Conservation (phyloP, 2,888 invertebrate genomes). For the Erannis defoliaria region DNA sequence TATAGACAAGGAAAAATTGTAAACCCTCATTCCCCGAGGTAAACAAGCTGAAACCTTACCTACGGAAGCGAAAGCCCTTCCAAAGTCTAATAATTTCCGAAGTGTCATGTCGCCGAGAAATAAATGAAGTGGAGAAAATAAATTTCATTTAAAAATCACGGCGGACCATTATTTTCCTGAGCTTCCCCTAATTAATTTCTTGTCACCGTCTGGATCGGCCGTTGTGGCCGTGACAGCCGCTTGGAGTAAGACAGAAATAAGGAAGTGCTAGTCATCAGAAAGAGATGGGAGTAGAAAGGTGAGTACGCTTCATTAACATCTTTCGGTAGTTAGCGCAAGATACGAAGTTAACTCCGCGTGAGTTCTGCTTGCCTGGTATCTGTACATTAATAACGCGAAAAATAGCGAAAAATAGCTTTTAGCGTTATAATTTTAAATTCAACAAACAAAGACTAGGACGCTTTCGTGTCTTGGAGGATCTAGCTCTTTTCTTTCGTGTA, state of each 20-base stretch:
- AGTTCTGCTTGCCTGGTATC: constrained; percentile 75
- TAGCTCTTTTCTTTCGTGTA: too few species aligned
- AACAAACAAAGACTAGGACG: too few species aligned
- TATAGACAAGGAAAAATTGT: constrained; percentile 41
- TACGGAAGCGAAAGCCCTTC: constrained; percentile 66
- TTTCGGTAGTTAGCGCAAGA: constrained; percentile 82
- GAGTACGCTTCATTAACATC: constrained; percentile 82
- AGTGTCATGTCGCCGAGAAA: constrained; percentile 83
- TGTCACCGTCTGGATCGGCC: constrained; percentile 83
- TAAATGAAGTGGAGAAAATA: constrained; percentile 85
- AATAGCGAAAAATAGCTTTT: background rate
- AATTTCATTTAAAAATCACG: constrained; percentile 86
- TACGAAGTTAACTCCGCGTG: constrained; percentile 76
- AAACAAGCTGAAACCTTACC: constrained; percentile 73
- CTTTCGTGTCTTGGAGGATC: too few species aligned
- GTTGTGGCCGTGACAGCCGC: constrained; percentile 80
- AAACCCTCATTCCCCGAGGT: constrained; percentile 54
- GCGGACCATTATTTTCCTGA: constrained; percentile 82
- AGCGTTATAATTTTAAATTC: background rate
- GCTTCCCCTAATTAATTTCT: constrained; percentile 86
- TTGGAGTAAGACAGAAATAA: constrained; percentile 58
- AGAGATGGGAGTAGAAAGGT: constrained; percentile 69
- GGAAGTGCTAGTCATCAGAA: constrained; percentile 40
- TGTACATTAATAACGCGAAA: constrained; percentile 74
- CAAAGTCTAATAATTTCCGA: constrained; percentile 83